Evolutionary conservation across 2,797 vertebrate genomes (phyloP), one percentile per base, ranked within the genome.

Genomic region (Echeneis naucrates): DNA sequence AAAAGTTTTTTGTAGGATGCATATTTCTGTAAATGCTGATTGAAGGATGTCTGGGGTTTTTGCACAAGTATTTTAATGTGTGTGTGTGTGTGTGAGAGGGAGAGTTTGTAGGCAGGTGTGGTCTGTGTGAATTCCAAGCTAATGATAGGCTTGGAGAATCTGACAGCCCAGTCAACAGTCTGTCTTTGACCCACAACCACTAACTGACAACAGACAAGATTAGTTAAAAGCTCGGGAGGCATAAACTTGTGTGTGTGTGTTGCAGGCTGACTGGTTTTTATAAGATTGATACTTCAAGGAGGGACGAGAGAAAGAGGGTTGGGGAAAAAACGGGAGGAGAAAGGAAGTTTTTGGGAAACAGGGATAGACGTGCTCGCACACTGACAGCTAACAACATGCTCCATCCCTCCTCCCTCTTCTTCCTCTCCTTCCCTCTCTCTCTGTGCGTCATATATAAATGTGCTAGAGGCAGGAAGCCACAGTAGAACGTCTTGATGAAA

Each of bases 101-200:
- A 26, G 76, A 53, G 58, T 85, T 80, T 83, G 78, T 64, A 87
- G 79, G 86, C 91, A 93, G 92, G 93, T 94, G 94, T 91, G 92
- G 86, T 82, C 86, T 90, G 75, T 65, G 85, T 82, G 88, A 93
- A 94, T 94, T 94, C 93, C 92, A 90, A 66, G 65, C 77, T 94
- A 95, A 94, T 94, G 88, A 93, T 88, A 90, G 92, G 82, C 86
- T 91, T 84, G 68, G 73, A 84, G 72, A 86, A 82, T 86, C 86
- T 91, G 86, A 92, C 90, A 90, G 81, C 74, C 77, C 72, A 87
- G 75, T 90, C 87, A 88, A 90, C 88, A 89, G 85, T 80, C 69
- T 91, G 83, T 83, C 85, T 91, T 75, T 88, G 87, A 92, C 81
- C 88, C 90, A 83, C 60, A 89, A 88, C 89, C 91, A 74, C 87